Percentiles rank a stretch among this genome's conserved stretches.
Conservation (phyloP, 2,888 invertebrate genomes). For the Chironomus riparius region DNA sequence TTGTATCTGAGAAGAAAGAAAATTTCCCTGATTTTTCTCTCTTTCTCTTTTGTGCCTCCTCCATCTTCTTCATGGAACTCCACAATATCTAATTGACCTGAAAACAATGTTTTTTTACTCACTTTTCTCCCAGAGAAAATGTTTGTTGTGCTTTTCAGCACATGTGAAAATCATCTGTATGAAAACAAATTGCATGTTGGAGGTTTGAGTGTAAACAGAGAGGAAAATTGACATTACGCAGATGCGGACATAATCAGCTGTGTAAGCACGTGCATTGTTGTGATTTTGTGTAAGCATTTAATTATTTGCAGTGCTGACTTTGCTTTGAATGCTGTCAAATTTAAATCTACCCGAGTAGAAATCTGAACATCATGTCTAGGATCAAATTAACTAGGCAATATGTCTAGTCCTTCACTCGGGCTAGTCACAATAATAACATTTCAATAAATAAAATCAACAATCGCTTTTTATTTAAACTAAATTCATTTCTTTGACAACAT, state of each 20-base stretch:
- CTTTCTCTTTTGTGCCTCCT: background rate
- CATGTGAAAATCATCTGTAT: background rate
- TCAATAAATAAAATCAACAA: too few relatives aligned
- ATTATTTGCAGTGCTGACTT: background rate
- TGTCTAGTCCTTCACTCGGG: too few relatives aligned
- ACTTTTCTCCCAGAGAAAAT: background rate
- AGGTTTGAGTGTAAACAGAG: conserved; percentile 5
- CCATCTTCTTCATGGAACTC: background rate
- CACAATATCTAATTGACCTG: conserved; percentile 15
- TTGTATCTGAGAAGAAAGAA: background rate
- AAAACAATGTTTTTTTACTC: background rate
- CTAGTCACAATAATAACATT: too few relatives aligned
- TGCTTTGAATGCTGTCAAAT: background rate
- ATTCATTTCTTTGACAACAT: too few relatives aligned
- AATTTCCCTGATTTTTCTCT: background rate
- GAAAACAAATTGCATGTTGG: background rate
- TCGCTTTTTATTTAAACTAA: too few relatives aligned
- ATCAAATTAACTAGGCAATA: too few relatives aligned
- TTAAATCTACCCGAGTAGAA: too few relatives aligned
- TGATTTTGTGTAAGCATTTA: background rate
- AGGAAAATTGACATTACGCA: background rate
- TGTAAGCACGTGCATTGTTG: background rate
- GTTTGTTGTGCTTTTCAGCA: background rate
- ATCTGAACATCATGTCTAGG: too few relatives aligned
- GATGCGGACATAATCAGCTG: conserved; percentile 8